A percentile compares a stretch with the other conserved stretches of the same genome.
These are phyloP conservation scores for Thinocorus orbignyianus DNA, from an alignment of 2,113 vertebrate species.

Conservation along the genomic window DNA sequence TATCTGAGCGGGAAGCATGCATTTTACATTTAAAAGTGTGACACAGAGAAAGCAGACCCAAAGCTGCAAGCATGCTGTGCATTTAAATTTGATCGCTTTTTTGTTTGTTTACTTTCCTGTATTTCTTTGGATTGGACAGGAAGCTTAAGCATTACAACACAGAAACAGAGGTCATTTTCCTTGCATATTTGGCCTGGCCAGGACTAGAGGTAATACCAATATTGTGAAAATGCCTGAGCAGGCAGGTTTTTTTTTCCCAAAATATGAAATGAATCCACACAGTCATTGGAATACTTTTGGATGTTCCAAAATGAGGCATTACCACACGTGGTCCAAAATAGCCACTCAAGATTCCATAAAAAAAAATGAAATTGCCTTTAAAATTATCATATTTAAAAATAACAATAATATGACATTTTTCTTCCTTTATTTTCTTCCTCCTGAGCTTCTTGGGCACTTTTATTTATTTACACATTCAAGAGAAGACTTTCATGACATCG, in stretches of 20 bases:
- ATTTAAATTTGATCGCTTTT: conserved; percentile 45
- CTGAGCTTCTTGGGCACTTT: neutral
- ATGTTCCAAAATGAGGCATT: neutral
- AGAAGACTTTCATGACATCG: neutral
- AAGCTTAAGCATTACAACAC: conserved; percentile 15
- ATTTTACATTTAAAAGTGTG: conserved; percentile 20
- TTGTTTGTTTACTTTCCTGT: conserved; percentile 38
- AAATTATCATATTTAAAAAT: neutral
- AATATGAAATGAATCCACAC: neutral
- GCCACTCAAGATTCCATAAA: neutral
- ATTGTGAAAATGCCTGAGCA: neutral
- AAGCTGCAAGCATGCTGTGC: conserved; percentile 10
- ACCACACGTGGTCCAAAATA: neutral
- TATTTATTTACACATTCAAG: neutral
- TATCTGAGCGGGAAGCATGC: neutral
- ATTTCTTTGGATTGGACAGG: conserved; percentile 4
- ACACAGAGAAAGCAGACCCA: conserved; percentile 4
- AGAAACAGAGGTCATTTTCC: conserved; percentile 25
- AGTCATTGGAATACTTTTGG: neutral
- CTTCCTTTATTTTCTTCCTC: neutral
- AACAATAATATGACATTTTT: neutral
- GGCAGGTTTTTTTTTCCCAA: neutral
- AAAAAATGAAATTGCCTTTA: neutral
- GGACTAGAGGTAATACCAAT: conserved; percentile 4
- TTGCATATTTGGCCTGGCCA: conserved; percentile 35